Evolutionary conservation across 2,113 vertebrate species (phyloP), one percentile per base, ranked within the genome.

Genomic region (Catharus fuscescens): DNA sequence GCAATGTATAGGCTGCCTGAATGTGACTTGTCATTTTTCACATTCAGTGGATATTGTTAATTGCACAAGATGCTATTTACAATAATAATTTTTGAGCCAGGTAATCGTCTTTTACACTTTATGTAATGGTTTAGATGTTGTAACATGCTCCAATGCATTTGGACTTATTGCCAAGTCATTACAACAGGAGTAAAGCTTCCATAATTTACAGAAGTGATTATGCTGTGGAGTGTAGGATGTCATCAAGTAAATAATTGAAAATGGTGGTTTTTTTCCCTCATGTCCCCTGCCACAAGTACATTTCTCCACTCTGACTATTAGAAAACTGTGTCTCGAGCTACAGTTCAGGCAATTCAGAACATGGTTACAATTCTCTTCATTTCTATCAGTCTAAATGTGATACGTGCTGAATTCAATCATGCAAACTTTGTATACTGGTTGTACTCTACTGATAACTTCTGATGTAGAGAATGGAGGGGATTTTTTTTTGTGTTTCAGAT

Each of bases 151-250:
- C 40, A 79, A 4, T 95, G 89, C 85, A 87, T 97, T 96, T 96
- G 62, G 71, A 97, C 91, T 94, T 97, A 97, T 73, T 96, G 96
- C 69, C 64, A 62, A 97, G 93, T 97, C 93, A 95, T 95, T 95
- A 91, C 84, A 92, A 92, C 28, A 92, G 60, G 71, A 53, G 45
- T 90, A 85, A 96, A 92, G 74, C 92, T 97, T 96, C 85, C 82
- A 93, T 94, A 96, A 96, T 97, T 97, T 96, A 96, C 92, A 92
- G 88, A 96, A 72, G 62, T 90, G 87, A 93, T 97, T 96, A 95
- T 38, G 16, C 26, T 76, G 69, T 64, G 36, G 64, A 89, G 38
- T 66, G 44, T 69, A 95, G 56, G 80, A 92, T 86, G 67, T 86
- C 87, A 91, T 48, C 23, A 94, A 93, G 62, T 95, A 95, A 97